Percentiles rank a stretch among this genome's conserved stretches.
These are phyloP conservation scores for Dissostichus mawsoni DNA, from an alignment of 2,113 vertebrate genomes.

Conservation along the genomic window DNA sequence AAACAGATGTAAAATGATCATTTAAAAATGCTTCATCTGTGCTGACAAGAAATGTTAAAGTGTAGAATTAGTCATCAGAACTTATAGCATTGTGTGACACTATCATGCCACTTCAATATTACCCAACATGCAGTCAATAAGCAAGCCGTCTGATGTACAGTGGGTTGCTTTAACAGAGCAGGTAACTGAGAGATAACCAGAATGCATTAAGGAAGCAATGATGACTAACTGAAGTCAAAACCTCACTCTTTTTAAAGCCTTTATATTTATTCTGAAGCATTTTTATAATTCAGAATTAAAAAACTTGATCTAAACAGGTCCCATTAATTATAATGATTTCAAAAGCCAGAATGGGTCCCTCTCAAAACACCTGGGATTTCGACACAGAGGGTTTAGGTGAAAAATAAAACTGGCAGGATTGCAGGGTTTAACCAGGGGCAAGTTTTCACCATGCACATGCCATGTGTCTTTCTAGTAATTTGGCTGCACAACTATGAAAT, in stretches of 20 bases:
- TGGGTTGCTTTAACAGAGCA: slow-evolving; percentile 1
- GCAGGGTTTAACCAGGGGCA: neutral
- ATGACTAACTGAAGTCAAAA: slow-evolving; percentile 15
- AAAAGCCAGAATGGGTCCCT: neutral
- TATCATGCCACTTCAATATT: neutral
- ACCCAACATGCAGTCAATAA: neutral
- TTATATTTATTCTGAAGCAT: neutral
- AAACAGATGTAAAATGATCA: slow-evolving; percentile 40
- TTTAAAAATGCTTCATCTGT: slow-evolving; percentile 30
- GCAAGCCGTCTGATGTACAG: neutral
- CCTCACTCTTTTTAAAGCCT: slow-evolving; percentile 1
- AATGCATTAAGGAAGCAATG: slow-evolving; percentile 17
- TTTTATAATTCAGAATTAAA: neutral
- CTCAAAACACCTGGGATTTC: neutral
- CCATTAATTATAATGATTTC: neutral
- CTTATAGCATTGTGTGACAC: slow-evolving; percentile 1
- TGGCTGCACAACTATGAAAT: slow-evolving; percentile 25
- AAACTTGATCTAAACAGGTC: neutral
- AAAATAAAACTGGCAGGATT: neutral
- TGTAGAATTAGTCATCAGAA: slow-evolving; percentile 18
- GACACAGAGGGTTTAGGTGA: neutral
- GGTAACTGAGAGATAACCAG: slow-evolving; percentile 11
- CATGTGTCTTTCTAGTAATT: neutral
- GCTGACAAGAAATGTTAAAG: slow-evolving; percentile 2
- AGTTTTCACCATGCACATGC: neutral